Evolutionary conservation across 1,140 invertebrate genomes (phyloP), one percentile per base, ranked within the genome.

Genomic region (Colletes latitarsis): DNA sequence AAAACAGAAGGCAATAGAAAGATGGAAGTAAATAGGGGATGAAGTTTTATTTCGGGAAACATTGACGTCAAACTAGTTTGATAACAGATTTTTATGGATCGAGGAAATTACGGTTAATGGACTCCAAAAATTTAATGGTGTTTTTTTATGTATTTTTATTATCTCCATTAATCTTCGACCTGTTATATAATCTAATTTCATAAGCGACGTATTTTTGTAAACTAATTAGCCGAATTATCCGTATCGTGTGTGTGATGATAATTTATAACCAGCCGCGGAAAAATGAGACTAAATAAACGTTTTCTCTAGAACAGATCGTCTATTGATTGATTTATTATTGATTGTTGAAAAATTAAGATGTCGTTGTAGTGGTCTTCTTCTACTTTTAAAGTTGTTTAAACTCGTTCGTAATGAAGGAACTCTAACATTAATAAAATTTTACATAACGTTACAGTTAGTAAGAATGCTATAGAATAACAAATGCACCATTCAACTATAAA

Each of bases 81-180:
- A 64, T 43, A 43, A 43, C 30, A 41, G 10, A 41, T 43, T 64
- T 64, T 64, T 41, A 41, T 17, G 60, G 39, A 63, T 39, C 21
- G 14, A 39, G 9, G 8, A 17, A 64, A 58, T 68, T 52, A 52
- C 66, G 66, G 46, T 15, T 68, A 52, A 68, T 52, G 21, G 52
- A 4, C 46, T 46, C 21, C n/a, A 3, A 19, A 17, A 46, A 21
- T 52, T 68, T 68, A 68, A 68, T 52, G 17, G 10, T 19, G 66
- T n/a, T n/a, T 68, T 52, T 19, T 46, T 68, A 46, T 68, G 41
- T 68, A 68, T 68, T 52, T 68, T 68, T 46, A 52, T 46, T 68
- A 68, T 41, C n/a, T 6, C 43, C n/a, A 14, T 43, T 49, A 49
- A 67, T 15, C 64, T 15, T 10, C n/a, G 4, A 14, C 9, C 19